Evolutionary conservation across 2,113 vertebrate genomes (phyloP).

Genomic region (Empidonax traillii): DNA sequence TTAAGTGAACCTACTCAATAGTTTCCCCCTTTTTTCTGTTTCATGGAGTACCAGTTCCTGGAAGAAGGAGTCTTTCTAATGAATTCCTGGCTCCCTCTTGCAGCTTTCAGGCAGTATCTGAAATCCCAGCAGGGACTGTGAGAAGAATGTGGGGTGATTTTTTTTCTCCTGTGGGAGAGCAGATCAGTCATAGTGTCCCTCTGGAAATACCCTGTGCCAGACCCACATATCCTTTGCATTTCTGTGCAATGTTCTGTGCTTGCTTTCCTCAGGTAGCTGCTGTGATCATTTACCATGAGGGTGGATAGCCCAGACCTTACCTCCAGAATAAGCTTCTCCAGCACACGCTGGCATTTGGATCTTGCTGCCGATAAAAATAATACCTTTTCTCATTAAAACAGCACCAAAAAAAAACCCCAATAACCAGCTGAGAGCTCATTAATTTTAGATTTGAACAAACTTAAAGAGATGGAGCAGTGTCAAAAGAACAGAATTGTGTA

Average conservation of each 20-base stretch:
- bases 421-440: neutral
- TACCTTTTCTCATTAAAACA: neutral
- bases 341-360: neutral
- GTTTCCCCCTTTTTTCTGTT: neutral
- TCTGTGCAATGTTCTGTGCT: neutral
- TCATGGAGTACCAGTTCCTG: neutral
- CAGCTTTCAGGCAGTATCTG: neutral
- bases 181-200: neutral
- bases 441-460: neutral
- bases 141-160: neutral
- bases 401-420: neutral
- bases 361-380: neutral
- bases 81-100: neutral
- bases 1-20: neutral
- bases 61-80: neutral
- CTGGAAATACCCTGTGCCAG: neutral
- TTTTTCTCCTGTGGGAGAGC: neutral
- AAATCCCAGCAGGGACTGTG: neutral
- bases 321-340: neutral
- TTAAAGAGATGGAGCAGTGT: neutral
- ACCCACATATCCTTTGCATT: neutral
- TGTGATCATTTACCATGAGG: neutral
- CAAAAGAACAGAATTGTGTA: neutral
- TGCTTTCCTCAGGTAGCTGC: neutral
- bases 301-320: neutral